phyloP scores from a whole-genome alignment of 1,140 invertebrate genomes.

The Euura saliciscinereae region DNA sequence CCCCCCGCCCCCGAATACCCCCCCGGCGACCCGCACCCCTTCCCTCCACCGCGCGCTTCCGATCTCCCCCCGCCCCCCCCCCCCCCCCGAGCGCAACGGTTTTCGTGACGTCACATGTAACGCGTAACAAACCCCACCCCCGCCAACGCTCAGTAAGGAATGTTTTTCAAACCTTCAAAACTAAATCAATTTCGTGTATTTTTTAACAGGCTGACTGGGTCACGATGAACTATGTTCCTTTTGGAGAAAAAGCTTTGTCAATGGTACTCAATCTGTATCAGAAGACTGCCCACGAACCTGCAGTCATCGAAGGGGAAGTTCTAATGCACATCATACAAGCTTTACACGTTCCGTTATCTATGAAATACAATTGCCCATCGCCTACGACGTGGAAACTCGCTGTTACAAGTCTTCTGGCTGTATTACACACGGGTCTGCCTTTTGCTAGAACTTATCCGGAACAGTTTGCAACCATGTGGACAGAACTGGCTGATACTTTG shows the following conservation, averaged over 20 bases:
- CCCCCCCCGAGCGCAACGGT: too few species aligned
- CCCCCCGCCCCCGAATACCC: too few species aligned
- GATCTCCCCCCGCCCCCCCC: too few species aligned
- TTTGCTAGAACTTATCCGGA: slow-evolving; percentile 80
- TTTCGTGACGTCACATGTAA: too few species aligned
- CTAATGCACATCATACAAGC: slow-evolving; percentile 80
- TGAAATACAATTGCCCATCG: slow-evolving; percentile 85
- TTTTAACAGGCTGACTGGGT: slow-evolving; percentile 72
- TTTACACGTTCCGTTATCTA: slow-evolving; percentile 74
- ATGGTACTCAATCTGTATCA: slow-evolving; percentile 85
- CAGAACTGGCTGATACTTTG: slow-evolving; percentile 81
- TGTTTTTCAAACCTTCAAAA: too few species aligned
- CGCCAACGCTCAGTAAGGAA: too few species aligned
- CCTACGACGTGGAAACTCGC: slow-evolving; percentile 87
- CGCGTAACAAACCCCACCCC: too few species aligned
- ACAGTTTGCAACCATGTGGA: slow-evolving; percentile 80
- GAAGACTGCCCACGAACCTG: slow-evolving; percentile 74
- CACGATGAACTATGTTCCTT: slow-evolving; percentile 87
- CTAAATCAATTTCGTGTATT: slow-evolving; percentile 10
- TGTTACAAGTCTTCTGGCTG: slow-evolving; percentile 77
- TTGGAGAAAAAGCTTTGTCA: slow-evolving; percentile 83
- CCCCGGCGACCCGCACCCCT: too few species aligned
- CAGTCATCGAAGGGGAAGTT: slow-evolving; percentile 78
- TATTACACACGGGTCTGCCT: slow-evolving; percentile 85
- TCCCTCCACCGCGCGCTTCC: too few species aligned